Evolutionary conservation across 2,888 invertebrate species (phyloP).

Genomic region (Andrena hattorfiana): DNA sequence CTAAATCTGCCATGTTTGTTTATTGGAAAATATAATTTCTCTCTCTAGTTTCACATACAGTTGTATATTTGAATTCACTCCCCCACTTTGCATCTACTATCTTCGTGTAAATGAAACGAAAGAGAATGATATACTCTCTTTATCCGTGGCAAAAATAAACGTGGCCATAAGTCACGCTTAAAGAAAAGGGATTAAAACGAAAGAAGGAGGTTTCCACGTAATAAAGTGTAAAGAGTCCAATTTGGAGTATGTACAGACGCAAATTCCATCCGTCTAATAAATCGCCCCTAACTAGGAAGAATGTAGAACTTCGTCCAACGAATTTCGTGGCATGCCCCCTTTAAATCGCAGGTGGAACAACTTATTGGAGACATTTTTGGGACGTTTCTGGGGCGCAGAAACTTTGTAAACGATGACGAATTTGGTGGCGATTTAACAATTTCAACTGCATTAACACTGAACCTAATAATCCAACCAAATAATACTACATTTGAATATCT

Average conservation of each 20-base stretch:
- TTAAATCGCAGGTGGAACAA: not conserved
- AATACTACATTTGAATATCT: too few relatives aligned
- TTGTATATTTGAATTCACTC: too few relatives aligned
- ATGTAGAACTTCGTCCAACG: conserved; percentile 31
- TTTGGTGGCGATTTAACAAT: conserved; percentile 34
- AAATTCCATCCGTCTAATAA: conserved; percentile 41
- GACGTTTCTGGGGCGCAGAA: not conserved
- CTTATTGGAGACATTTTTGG: conserved; percentile 32
- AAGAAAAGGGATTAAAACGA: conserved; percentile 25
- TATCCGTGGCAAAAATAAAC: too few relatives aligned
- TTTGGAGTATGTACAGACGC: conserved; percentile 32
- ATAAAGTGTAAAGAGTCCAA: conserved; percentile 1
- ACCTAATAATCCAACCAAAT: too few relatives aligned
- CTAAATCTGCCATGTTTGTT: too few relatives aligned
- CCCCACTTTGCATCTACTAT: too few relatives aligned
- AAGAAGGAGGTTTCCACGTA: not conserved
- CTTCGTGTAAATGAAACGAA: too few relatives aligned
- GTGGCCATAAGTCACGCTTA: not conserved
- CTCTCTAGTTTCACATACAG: too few relatives aligned
- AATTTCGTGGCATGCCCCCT: conserved; percentile 4
- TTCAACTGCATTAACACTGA: too few relatives aligned
- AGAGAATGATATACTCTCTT: too few relatives aligned
- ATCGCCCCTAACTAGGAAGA: conserved; percentile 35
- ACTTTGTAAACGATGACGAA: conserved; percentile 21
- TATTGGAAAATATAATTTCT: too few relatives aligned